Conservation (phyloP, 2,113 vertebrate genomes). For the Clinocottus analis region DNA sequence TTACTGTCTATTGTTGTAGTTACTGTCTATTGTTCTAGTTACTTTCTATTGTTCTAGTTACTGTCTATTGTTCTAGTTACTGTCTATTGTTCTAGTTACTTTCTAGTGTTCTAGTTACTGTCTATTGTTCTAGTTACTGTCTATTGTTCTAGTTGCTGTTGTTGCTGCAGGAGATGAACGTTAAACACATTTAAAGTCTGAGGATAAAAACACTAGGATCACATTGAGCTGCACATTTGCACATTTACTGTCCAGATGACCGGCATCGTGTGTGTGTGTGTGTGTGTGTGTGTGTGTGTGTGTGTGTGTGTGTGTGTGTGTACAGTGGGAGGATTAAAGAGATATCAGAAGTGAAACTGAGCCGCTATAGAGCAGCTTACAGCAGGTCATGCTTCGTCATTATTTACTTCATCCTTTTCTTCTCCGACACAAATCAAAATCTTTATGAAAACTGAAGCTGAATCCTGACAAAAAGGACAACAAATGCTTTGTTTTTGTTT, state of each 20-base stretch:
- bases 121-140: too few relatives aligned
- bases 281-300: slow-evolving; percentile 16
- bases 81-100: too few relatives aligned
- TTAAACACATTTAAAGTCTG: not conserved
- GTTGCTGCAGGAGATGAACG: not conserved
- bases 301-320: slow-evolving; percentile 19
- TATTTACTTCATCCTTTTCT: not conserved
- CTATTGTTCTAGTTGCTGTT: too few relatives aligned
- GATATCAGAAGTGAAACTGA: not conserved
- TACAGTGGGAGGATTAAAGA: slow-evolving; percentile 23
- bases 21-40: too few relatives aligned
- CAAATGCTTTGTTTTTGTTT: too few relatives aligned
- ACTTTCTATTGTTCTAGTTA: too few relatives aligned
- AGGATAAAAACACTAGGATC: not conserved
- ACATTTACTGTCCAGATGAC: not conserved
- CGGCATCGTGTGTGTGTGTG: not conserved
- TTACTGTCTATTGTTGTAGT: too few relatives aligned
- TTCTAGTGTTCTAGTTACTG: too few relatives aligned
- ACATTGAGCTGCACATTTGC: not conserved
- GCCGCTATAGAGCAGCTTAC: slow-evolving; percentile 1
- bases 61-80: too few relatives aligned
- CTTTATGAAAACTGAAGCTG: not conserved
- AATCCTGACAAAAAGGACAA: not conserved
- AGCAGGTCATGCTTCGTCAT: not conserved
- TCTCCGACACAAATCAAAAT: not conserved